Evolutionary conservation across 2,797 vertebrate genomes (phyloP), one percentile per base, ranked within the genome.

Genomic region (Silurus lanzhouensis): DNA sequence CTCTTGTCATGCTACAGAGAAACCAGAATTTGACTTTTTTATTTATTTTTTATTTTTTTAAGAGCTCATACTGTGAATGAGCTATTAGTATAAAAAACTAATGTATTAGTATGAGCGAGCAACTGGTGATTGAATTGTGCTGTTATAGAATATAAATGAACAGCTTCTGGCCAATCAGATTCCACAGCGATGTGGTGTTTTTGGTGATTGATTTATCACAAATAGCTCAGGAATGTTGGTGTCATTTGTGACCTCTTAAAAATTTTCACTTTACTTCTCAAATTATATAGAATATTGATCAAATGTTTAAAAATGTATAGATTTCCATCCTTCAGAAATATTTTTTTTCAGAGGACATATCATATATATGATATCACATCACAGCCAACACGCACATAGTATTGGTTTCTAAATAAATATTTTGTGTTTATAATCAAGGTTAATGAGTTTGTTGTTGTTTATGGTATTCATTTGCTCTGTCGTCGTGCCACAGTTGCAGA

Each of bases 401-500:
- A 3, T 13, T 61, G 2, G 13, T 44, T 61, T 61, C 25, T 31
- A 20, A 60, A 58, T 77, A 27, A 27, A 57, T 27, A n/a, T 27
- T 5, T 46, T 46, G 17, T 22, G 68, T 5, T 15, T 52, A 71
- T 46, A 38, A 12, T 31, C 6, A 55, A 52, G 25, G 27, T 14
- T 58, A 58, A 2, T 13, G 46, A 15, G 48, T 58, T 55, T n/a
- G 64, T 70, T 12, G 0, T n/a, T 57, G 25, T 83, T 57, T 61
- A 20, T 60, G 3, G 27, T 79, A 20, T 81, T 74, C 25, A 61
- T 66, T 67, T 81, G 61, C n/a, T 80, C 17, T 61, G 58, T 87
- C 78, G 14, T 89, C 85, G 84, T n/a, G 15, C 95, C 94, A 85
- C 95, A 99, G 98, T 95, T 84, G 94, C 89, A 83, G 97, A 98